Percentiles rank a stretch among this genome's conserved stretches.
Conservation (phyloP, 2,797 vertebrate genomes). For the Tokudaia tokunoshimensis region DNA sequence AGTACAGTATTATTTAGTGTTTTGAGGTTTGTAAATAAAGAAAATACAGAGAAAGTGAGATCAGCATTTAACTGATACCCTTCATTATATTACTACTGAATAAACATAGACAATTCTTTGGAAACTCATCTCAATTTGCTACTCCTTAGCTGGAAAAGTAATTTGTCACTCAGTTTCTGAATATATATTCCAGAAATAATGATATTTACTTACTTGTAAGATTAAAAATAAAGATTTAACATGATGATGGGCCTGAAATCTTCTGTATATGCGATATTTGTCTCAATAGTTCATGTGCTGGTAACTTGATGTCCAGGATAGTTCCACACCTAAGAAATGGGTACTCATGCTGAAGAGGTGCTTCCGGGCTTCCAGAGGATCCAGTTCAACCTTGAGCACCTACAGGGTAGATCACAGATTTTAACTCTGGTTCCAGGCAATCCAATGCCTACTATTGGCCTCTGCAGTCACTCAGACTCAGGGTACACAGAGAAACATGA, state of each 20-base stretch:
- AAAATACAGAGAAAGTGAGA: neutral
- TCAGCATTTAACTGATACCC: neutral
- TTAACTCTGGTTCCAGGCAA: neutral
- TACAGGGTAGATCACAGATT: too few relatives aligned
- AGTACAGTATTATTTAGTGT: neutral
- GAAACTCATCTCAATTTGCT: neutral
- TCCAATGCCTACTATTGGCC: neutral
- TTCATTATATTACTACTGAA: neutral
- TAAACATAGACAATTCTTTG: neutral
- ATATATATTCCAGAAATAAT: neutral
- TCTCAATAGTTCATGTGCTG: too few relatives aligned
- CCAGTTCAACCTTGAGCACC: neutral
- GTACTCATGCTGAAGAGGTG: neutral
- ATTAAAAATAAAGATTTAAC: neutral
- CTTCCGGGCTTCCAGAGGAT: too few relatives aligned
- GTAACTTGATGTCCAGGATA: neutral
- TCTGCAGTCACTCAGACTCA: neutral
- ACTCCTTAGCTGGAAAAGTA: neutral
- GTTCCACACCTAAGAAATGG: neutral
- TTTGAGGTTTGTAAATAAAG: conserved; percentile 33
- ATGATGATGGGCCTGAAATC: neutral
- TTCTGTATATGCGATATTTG: neutral
- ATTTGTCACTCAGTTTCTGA: neutral
- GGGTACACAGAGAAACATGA: neutral
- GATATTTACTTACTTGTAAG: neutral